Percentiles rank a stretch among this genome's conserved stretches.
These are phyloP conservation scores for Egretta garzetta DNA, from an alignment of 2,113 vertebrate species.

Conservation along the genomic window DNA sequence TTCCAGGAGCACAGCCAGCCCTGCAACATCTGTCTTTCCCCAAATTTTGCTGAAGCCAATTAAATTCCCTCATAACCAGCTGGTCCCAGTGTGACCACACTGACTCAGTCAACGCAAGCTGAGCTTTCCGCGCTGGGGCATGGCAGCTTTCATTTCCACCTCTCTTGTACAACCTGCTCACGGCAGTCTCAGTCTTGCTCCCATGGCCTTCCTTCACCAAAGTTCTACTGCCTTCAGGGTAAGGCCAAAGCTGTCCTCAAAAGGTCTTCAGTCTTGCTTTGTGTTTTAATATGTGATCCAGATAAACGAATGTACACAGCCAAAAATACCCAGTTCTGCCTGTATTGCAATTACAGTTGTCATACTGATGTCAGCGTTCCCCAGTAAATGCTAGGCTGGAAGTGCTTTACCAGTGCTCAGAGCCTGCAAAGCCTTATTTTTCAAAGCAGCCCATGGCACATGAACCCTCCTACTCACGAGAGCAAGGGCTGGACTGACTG, in stretches of 20 bases:
- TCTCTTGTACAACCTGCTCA: background rate
- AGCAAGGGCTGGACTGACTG: background rate
- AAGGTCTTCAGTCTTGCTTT: background rate
- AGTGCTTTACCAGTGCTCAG: background rate
- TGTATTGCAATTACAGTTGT: background rate
- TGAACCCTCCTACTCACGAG: fast-evolving
- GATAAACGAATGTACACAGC: background rate
- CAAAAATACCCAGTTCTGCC: background rate
- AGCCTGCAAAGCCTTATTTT: background rate
- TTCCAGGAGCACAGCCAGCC: conserved; percentile 29
- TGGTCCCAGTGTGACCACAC: background rate
- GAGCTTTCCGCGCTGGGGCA: background rate
- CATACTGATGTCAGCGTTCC: no score
- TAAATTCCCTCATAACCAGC: conserved; percentile 28
- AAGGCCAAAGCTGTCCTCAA: background rate
- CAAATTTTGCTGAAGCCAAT: background rate
- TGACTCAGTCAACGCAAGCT: background rate
- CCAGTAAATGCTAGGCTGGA: background rate
- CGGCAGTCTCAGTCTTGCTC: background rate
- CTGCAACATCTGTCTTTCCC: conserved; percentile 49
- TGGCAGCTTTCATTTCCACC: background rate
- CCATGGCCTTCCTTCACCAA: background rate
- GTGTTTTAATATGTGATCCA: background rate
- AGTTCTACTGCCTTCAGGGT: background rate
- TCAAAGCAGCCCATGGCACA: background rate